phyloP scores from a whole-genome alignment of 2,113 vertebrate genomes.

The Typhlomys cinereus region DNA sequence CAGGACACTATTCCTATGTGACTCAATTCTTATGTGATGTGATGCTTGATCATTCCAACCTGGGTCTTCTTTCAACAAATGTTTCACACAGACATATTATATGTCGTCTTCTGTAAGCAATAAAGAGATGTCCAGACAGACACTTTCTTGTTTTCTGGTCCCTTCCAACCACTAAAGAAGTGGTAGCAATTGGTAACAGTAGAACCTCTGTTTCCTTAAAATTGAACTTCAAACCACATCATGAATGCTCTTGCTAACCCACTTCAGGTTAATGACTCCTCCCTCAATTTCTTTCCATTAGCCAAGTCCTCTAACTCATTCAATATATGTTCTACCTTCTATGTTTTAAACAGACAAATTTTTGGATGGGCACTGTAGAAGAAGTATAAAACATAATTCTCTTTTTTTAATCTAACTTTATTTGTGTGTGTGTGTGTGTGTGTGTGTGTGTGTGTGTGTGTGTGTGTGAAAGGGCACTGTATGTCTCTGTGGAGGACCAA shows the following conservation, averaged over 20 bases:
- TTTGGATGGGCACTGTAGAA: no score
- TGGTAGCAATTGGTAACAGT: fast-evolving
- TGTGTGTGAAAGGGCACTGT: no score
- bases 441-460: no score
- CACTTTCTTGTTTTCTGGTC: background rate
- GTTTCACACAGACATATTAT: background rate
- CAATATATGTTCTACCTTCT: background rate
- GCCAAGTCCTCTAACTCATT: background rate
- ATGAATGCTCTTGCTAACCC: background rate
- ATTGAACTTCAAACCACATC: background rate
- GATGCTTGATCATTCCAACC: background rate
- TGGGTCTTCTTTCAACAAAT: background rate
- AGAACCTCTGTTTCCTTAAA: background rate
- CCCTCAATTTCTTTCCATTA: background rate
- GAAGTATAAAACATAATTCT: no score
- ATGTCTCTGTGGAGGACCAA: no score
- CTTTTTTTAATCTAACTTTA: no score
- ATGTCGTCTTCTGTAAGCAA: background rate
- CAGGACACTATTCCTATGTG: background rate
- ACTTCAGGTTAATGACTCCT: background rate
- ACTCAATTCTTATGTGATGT: no score
- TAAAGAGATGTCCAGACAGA: background rate
- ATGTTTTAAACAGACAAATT: background rate
- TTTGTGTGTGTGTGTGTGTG: no score
- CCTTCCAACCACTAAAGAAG: background rate